Conservation (phyloP, 1,140 invertebrate genomes). For the Oscheius sp. region DNA sequence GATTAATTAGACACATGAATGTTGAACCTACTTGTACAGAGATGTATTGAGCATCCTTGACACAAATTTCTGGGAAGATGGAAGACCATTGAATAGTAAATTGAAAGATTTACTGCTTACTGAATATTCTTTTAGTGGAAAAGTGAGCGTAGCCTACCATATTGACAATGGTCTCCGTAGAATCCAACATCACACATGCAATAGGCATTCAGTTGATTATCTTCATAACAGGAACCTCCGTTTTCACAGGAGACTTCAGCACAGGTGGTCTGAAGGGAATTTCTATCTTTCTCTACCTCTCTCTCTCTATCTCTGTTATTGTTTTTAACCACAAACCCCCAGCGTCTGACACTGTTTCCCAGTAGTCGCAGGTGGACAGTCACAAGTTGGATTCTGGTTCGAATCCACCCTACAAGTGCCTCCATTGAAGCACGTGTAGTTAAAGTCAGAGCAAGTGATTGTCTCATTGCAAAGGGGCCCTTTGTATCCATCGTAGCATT, state of each 20-base stretch:
- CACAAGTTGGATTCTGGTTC: neutral
- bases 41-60: neutral
- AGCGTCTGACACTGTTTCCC: neutral
- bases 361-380: neutral
- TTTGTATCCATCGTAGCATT: neutral
- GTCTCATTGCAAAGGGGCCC: neutral
- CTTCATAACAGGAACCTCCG: neutral
- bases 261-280: neutral
- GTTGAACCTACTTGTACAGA: neutral
- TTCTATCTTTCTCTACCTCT: neutral
- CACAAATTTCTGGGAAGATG: neutral
- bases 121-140: neutral
- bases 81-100: neutral
- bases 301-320: too few species aligned
- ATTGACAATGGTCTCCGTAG: neutral
- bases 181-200: neutral
- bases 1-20: neutral
- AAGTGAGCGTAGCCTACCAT: neutral
- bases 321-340: neutral
- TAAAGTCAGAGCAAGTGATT: neutral
- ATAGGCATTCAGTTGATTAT: neutral
- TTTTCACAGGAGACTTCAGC: neutral
- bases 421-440: neutral
- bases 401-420: neutral
- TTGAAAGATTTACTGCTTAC: neutral